Evolutionary conservation across 2,888 invertebrate species (phyloP), one percentile per base, ranked within the genome.

Genomic region (Alsophila aescularia): DNA sequence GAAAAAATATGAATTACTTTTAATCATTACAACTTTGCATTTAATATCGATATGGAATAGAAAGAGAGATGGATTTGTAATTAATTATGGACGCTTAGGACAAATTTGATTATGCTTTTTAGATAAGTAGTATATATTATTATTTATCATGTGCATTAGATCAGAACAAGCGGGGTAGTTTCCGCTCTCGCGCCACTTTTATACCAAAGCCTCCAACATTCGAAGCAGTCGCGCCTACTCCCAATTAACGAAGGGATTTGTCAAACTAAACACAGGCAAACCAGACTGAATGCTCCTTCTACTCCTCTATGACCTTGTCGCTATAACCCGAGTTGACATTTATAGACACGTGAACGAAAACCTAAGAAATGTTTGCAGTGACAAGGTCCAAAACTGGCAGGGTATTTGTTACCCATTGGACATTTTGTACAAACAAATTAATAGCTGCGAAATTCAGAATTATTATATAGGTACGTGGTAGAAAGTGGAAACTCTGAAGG

Each of bases 181-280:
- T 24, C 40, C 52, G 49, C 45, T 51, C 1, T 16, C 45, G 34
- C 48, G 48, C 12, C 13, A 16, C 49, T 41, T 14, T 10, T 35
- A 24, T 13, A 55, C 40, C 18, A 31, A 14, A 10, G 13, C 35
- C 35, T 12, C 34, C 34, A 24, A 31, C 52, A 49, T 36, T 36
- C 39, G 10, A 54, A 67, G 41, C 68, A 64, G 65, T 65, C 59
- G 60, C 60, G 63, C 60, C 66, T n/a, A n/a, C n/a, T 62, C 65
- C 67, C 68, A 74, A 75, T 75, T 75, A 79, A 72, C 71, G 64
- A 70, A 68, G 70, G 71, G 73, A 77, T 79, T 79, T 79, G 77
- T 77, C 76, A 79, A 79, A 73, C 72, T 73, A 73, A 73, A 79
- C 72, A 75, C 70, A 64, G 58, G 62, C 66, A 41, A 58, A 61